Evolutionary conservation across 2,888 invertebrate species (phyloP).

Genomic region (Drosophila vallismaia): DNA sequence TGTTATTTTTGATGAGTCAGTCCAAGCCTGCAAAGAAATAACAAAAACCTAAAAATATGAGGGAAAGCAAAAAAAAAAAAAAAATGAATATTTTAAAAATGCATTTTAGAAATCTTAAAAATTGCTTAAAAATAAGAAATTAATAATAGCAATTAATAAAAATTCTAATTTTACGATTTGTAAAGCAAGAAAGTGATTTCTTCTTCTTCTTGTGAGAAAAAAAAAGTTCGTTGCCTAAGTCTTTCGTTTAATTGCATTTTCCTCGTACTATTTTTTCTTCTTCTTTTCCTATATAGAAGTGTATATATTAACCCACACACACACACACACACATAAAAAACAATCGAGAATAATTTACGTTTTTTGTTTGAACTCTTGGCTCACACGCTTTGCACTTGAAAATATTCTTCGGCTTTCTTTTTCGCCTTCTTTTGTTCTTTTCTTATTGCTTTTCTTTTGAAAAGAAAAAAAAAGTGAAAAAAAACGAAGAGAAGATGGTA

Average conservation of each 20-base stretch:
- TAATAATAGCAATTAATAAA: neutral
- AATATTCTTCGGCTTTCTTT: constrained; percentile 52
- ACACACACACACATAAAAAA: neutral
- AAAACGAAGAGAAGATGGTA: constrained; percentile 41
- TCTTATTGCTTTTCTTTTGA: constrained; percentile 22
- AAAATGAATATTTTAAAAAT: neutral
- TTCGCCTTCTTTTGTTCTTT: constrained; percentile 24
- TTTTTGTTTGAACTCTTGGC: constrained; percentile 69
- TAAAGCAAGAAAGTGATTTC: constrained; percentile 29
- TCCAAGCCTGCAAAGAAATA: constrained; percentile 1
- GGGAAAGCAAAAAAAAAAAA: neutral
- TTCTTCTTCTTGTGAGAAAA: constrained; percentile 7
- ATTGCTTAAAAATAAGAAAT: neutral
- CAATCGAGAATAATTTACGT: constrained; percentile 39
- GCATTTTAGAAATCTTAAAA: neutral
- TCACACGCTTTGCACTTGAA: constrained; percentile 72
- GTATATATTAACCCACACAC: neutral
- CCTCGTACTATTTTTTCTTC: neutral
- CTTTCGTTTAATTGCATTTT: constrained; percentile 60
- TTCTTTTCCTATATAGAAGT: constrained; percentile 3
- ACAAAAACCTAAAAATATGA: neutral
- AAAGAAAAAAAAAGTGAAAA: constrained; percentile 4
- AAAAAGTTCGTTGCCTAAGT: constrained; percentile 73
- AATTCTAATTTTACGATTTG: neutral
- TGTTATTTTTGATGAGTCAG: constrained; percentile 26